phyloP scores from a whole-genome alignment of 2,888 invertebrate genomes.

The Athalia circularis region DNA sequence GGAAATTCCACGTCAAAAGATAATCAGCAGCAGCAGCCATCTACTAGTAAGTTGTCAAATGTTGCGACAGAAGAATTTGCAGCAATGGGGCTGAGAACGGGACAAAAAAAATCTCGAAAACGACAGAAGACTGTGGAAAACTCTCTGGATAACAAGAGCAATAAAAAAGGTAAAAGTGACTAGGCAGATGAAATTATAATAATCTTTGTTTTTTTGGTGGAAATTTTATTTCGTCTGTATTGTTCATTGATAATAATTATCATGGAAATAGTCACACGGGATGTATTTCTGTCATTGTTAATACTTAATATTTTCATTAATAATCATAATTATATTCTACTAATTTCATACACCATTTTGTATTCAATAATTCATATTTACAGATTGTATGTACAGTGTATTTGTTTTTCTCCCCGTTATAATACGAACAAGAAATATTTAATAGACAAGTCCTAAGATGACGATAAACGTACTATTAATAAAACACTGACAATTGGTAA shows the following conservation, averaged over 20 bases:
- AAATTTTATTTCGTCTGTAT: slow-evolving; percentile 59
- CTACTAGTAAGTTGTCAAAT: slow-evolving; percentile 54
- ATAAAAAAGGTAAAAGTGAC: slow-evolving; percentile 39
- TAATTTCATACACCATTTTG: slow-evolving; percentile 39
- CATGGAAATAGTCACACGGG: slow-evolving; percentile 45
- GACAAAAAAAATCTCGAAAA: slow-evolving; percentile 57
- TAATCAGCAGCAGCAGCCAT: slow-evolving; percentile 40
- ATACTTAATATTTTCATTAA: slow-evolving; percentile 37
- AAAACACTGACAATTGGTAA: neutral
- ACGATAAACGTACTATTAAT: neutral
- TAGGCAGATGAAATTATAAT: neutral
- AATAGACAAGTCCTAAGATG: neutral
- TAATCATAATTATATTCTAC: slow-evolving; percentile 15
- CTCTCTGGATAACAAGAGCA: slow-evolving; percentile 58
- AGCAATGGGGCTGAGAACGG: slow-evolving; percentile 65
- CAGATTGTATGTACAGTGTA: slow-evolving; percentile 54
- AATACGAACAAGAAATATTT: slow-evolving; percentile 5
- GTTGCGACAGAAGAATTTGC: slow-evolving; percentile 63
- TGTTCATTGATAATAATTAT: slow-evolving; percentile 51
- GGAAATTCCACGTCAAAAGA: slow-evolving; percentile 16
- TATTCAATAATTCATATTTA: slow-evolving; percentile 50
- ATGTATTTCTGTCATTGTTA: slow-evolving; percentile 46
- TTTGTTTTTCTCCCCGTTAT: slow-evolving; percentile 18
- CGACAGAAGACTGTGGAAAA: slow-evolving; percentile 49
- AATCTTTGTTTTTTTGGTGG: slow-evolving; percentile 49